These are phyloP conservation scores for Tricholauxania praeusta DNA, from an alignment of 2,888 invertebrate genomes.

Conservation along the genomic window DNA sequence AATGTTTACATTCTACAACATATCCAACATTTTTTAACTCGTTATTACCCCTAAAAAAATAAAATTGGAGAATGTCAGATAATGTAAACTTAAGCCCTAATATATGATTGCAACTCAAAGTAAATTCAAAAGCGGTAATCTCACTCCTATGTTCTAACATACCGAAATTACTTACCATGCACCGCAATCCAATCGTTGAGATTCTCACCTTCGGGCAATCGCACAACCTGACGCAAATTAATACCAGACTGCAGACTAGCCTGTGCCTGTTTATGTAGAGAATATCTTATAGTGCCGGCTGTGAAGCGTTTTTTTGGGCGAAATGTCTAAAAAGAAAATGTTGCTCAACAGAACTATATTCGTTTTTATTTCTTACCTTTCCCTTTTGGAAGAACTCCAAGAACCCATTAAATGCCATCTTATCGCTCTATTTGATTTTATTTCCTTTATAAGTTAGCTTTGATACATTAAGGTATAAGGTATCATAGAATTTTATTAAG, in stretches of 20 bases:
- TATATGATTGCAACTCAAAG: no score
- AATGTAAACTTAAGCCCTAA: no score
- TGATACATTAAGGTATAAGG: no score
- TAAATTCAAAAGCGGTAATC: no score
- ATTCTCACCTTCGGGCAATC: constrained; percentile 85
- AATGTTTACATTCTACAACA: no score
- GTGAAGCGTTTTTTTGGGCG: constrained; percentile 89
- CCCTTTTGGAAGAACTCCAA: constrained; percentile 84
- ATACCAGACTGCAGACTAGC: constrained; percentile 91
- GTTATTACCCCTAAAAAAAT: no score
- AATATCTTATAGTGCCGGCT: constrained; percentile 87
- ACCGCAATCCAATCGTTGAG: constrained; percentile 94
- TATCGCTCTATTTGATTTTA: constrained; percentile 40
- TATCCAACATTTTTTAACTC: no score
- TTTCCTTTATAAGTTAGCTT: no score
- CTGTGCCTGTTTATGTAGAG: constrained; percentile 89
- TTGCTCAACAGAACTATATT: background rate
- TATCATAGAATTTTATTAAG: no score
- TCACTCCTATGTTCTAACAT: no score
- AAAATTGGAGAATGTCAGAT: no score
- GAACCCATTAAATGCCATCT: constrained; percentile 78
- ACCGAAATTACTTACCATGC: constrained; percentile 75
- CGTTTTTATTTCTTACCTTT: constrained; percentile 71
- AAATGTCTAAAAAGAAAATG: constrained; percentile 78
- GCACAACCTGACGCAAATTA: constrained; percentile 84